These are phyloP conservation scores for Spinus olivaceus DNA, from an alignment of 2,797 vertebrate species.

Conservation along the genomic window DNA sequence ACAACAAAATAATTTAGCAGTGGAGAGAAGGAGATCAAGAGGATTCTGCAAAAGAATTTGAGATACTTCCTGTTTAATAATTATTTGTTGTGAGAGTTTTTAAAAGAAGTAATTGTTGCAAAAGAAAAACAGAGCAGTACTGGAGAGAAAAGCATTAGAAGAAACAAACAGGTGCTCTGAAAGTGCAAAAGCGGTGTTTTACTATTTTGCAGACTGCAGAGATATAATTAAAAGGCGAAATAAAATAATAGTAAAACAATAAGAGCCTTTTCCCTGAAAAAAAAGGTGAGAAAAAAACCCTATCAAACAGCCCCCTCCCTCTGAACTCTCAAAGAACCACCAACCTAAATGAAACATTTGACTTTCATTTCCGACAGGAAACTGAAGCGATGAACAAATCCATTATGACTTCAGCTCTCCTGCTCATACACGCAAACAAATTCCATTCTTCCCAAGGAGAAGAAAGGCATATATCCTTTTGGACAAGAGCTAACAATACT, in stretches of 20 bases:
- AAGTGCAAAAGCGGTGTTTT: not conserved
- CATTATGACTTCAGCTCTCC: not conserved
- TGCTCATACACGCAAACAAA: constrained; percentile 16
- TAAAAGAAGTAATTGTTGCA: not conserved
- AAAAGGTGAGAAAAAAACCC: not conserved
- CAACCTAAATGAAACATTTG: constrained; percentile 26
- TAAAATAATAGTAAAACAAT: not conserved
- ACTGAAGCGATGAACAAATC: constrained; percentile 17
- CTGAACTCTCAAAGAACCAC: constrained; percentile 20
- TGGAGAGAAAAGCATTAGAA: not conserved
- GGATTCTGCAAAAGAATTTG: not conserved
- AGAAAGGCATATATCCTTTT: constrained; percentile 50
- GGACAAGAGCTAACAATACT: constrained; percentile 45
- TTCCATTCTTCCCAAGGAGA: constrained; percentile 33
- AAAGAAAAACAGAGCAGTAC: not conserved
- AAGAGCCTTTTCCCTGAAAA: not conserved
- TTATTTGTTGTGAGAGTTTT: not conserved
- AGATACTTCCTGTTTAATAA: not conserved
- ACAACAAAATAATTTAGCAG: not conserved
- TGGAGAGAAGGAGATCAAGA: not conserved
- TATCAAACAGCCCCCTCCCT: not conserved
- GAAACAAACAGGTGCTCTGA: not conserved
- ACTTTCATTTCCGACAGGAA: constrained; percentile 51
- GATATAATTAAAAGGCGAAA: not conserved
- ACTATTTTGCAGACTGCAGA: not conserved